Percentiles rank a stretch among this genome's conserved stretches.
Evolutionary conservation across 2,888 invertebrate species (phyloP).

Genomic region (Standfussiana lucernea): DNA sequence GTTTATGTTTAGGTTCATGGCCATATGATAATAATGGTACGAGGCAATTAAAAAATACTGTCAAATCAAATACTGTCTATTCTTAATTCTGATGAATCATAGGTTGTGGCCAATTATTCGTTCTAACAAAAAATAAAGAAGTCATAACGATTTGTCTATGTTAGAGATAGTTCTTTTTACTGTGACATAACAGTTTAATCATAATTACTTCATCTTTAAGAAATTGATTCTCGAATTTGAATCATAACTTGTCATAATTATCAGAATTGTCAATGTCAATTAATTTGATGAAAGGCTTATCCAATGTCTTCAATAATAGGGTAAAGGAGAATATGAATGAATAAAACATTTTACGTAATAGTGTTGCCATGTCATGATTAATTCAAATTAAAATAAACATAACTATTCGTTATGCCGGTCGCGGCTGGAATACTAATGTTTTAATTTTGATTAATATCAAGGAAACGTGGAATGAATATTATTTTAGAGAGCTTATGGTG

Average conservation of each 20-base stretch:
- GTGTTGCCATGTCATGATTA: conserved; percentile 54
- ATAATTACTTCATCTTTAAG: conserved; percentile 10
- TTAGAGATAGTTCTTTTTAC: neutral
- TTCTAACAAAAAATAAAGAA: conserved; percentile 11
- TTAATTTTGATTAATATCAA: conserved; percentile 67
- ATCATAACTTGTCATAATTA: conserved; percentile 5
- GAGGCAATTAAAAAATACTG: conserved; percentile 1
- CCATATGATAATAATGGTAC: conserved; percentile 4
- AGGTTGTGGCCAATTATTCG: neutral
- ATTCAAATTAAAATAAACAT: conserved; percentile 60
- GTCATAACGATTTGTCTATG: neutral
- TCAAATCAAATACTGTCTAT: conserved; percentile 7
- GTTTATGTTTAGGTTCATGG: conserved; percentile 3
- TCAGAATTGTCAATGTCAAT: conserved; percentile 8
- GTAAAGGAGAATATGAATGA: conserved; percentile 52
- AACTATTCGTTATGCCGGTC: conserved; percentile 47
- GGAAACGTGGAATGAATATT: conserved; percentile 66
- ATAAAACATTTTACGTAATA: conserved; percentile 55
- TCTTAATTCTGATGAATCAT: conserved; percentile 10
- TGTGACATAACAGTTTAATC: conserved; percentile 33
- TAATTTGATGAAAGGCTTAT: conserved; percentile 22
- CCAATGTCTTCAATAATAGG: conserved; percentile 9
- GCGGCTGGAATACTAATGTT: conserved; percentile 67
- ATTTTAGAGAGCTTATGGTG: conserved; percentile 27
- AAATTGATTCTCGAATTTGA: conserved; percentile 12